Base-by-base conservation (phyloP, 2,888 invertebrate genomes). In the Cerastis rubricosa region DNA sequence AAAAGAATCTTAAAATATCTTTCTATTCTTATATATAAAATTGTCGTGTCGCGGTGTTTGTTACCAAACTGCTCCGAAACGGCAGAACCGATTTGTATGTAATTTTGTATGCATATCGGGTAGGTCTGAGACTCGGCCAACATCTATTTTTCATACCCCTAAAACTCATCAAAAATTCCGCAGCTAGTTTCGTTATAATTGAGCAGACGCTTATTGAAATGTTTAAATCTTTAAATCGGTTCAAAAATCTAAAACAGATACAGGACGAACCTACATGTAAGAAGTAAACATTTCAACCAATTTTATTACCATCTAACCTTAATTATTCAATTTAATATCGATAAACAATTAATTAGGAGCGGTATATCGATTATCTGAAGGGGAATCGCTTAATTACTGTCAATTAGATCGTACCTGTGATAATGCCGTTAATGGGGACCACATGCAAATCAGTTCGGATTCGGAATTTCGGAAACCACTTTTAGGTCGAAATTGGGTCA, bases 331-430 rank as follows among this genome's bases (percentile, higher is more conserved):
- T 86, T 83, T 68, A 73, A 74, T 74, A 83, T 78, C 78, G 79
- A 86, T 88, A 81, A 78, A 83, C 71, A 85, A 81, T 80, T 83
- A 87, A 88, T 89, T 89, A 87, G 83, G 74, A 84, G 87, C 83
- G 86, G 73, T 69, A 83, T 85, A 80, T 85, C 88, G 88, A 87
- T 90, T 86, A 89, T 87, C 85, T 75, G 69, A 78, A 81, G 69
- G 84, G 73, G 64, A 29, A 78, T 82, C 74, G 69, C 76, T 84
- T 86, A 78, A 86, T 86, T 78, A 84, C 72, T 78, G 85, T 76
- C 78, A 83, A 85, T 86, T 80, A 83, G 80, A 74, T 78, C 65
- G 69, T 47, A 74, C 69, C 80, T 83, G 71, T 45, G 86, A 85
- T 80, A 78, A 59, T 74, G 35, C 29, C 74, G 67, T 64, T 86